A percentile compares a stretch with the other conserved stretches of the same genome.
phyloP scores from a whole-genome alignment of 2,888 invertebrate genomes.

The Gandaritis pyraliata region DNA sequence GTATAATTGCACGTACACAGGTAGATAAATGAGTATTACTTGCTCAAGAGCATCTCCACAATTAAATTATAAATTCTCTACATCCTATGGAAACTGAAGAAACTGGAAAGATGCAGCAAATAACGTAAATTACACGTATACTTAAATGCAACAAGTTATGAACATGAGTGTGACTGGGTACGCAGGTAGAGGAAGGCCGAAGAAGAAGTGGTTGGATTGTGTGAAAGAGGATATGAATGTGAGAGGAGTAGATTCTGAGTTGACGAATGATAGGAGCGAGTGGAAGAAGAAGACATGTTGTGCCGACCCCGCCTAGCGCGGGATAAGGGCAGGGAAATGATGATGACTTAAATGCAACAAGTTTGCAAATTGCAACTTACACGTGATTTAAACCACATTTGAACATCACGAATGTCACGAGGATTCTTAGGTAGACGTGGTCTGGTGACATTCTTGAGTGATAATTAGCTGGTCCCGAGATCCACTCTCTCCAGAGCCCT shows the following conservation, averaged over 20 bases:
- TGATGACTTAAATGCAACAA: conserved; percentile 15
- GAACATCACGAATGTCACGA: conserved; percentile 29
- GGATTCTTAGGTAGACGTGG: conserved; percentile 26
- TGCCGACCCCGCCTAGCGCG: too few species aligned
- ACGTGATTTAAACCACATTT: conserved; percentile 28
- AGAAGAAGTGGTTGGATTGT: too few species aligned
- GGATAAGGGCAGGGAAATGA: too few species aligned
- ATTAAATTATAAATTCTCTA: conserved; percentile 4
- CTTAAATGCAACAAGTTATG: too few species aligned
- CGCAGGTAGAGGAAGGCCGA: too few species aligned
- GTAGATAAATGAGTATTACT: neutral
- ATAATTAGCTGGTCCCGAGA: conserved; percentile 43
- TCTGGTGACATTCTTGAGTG: conserved; percentile 43
- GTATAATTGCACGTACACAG: neutral
- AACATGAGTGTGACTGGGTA: too few species aligned
- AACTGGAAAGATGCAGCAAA: neutral
- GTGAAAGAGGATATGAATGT: too few species aligned
- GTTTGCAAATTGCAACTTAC: neutral
- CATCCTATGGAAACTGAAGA: neutral
- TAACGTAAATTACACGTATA: too few species aligned
- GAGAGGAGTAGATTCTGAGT: too few species aligned
- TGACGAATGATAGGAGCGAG: too few species aligned
- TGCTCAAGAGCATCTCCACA: conserved; percentile 7
- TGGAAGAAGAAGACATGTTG: too few species aligned
- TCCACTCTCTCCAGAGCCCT: conserved; percentile 36